These are phyloP conservation scores for Pseudomyrmex cubaensis DNA, from an alignment of 1,140 invertebrate species.

Conservation along the genomic window DNA sequence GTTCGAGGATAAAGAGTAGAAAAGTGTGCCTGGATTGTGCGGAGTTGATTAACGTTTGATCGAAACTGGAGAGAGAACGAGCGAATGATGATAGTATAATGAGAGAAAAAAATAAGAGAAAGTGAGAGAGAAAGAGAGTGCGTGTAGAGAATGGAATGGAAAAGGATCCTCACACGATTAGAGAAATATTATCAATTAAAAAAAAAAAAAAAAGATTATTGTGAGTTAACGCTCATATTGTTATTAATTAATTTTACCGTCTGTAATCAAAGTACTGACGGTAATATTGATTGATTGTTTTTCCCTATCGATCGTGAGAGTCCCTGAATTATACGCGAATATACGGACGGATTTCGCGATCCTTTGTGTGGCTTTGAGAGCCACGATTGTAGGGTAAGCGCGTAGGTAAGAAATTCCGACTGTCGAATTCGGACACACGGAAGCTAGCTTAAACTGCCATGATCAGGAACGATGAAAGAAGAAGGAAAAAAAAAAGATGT, in stretches of 20 bases:
- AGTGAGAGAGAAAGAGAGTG: conserved; percentile 35
- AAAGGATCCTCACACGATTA: conserved; percentile 44
- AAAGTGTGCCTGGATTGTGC: conserved; percentile 50
- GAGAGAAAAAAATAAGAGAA: conserved; percentile 18
- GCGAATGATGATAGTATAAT: neutral
- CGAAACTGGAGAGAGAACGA: conserved; percentile 15
- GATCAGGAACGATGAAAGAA: conserved; percentile 50
- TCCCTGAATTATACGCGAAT: neutral
- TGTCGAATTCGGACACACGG: conserved; percentile 76
- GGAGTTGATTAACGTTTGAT: conserved; percentile 29
- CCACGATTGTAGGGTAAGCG: conserved; percentile 72
- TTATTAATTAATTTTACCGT: neutral
- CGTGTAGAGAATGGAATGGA: conserved; percentile 30
- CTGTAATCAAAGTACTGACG: neutral
- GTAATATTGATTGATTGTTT: conserved; percentile 18
- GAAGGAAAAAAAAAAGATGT: conserved; percentile 34
- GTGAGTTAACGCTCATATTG: neutral
- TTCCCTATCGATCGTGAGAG: conserved; percentile 21
- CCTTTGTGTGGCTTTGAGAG: conserved; percentile 52
- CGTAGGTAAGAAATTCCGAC: conserved; percentile 80
- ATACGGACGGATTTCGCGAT: conserved; percentile 51
- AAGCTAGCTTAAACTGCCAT: conserved; percentile 84
- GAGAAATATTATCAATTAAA: too few species aligned
- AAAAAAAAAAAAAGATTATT: neutral
- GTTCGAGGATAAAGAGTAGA: conserved; percentile 51